phyloP scores from a whole-genome alignment of 2,797 vertebrate species.

The Triplophysa bombifrons region DNA sequence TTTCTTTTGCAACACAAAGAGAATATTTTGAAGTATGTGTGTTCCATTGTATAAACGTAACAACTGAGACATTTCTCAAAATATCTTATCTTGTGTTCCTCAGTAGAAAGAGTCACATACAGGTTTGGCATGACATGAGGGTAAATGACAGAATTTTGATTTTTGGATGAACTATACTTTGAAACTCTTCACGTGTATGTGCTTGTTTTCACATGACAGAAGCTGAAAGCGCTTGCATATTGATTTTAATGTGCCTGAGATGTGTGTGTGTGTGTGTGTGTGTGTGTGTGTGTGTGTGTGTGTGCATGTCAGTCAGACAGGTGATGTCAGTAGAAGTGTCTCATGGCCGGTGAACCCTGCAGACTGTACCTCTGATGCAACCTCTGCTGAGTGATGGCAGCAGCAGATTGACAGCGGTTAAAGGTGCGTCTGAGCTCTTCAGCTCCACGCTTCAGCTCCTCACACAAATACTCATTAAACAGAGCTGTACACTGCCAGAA shows the following conservation, averaged over 20 bases:
- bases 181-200: slow-evolving; percentile 17
- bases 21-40: too few relatives aligned
- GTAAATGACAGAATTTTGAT: too few relatives aligned
- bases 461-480: slow-evolving; percentile 57
- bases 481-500: slow-evolving; percentile 42
- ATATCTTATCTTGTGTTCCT: too few relatives aligned
- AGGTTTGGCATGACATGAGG: too few relatives aligned
- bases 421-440: slow-evolving; percentile 47
- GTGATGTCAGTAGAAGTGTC: slow-evolving; percentile 54
- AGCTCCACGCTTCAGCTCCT: slow-evolving; percentile 53
- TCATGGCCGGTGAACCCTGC: slow-evolving; percentile 54
- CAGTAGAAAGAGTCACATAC: too few relatives aligned
- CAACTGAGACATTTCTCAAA: too few relatives aligned
- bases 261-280: slow-evolving; percentile 10
- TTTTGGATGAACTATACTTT: too few relatives aligned
- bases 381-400: slow-evolving; percentile 53
- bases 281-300: slow-evolving; percentile 23
- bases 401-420: slow-evolving; percentile 50
- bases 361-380: slow-evolving; percentile 51
- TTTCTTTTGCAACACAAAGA: too few relatives aligned
- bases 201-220: slow-evolving; percentile 13
- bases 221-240: background rate
- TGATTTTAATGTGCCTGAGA: slow-evolving; percentile 6
- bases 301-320: slow-evolving; percentile 43
- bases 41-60: too few relatives aligned